A percentile compares a stretch with the other conserved stretches of the same genome.
These are phyloP conservation scores for Etheostoma cragini DNA, from an alignment of 2,113 vertebrate species.

Conservation along the genomic window DNA sequence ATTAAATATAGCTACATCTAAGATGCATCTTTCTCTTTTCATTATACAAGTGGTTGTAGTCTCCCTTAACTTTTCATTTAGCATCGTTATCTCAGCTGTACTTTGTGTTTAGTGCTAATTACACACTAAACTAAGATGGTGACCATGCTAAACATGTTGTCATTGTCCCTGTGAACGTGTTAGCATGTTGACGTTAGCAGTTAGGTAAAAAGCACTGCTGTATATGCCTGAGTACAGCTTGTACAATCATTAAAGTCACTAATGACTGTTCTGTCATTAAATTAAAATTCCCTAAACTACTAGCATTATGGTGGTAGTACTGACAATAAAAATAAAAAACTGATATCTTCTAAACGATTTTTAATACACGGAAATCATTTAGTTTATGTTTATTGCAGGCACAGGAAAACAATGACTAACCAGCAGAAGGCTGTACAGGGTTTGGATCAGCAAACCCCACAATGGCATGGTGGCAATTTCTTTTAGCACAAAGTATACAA, in stretches of 20 bases:
- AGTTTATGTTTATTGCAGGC: slow-evolving; percentile 70
- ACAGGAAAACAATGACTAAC: slow-evolving; percentile 54
- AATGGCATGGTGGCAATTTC: slow-evolving; percentile 30
- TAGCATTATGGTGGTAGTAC: not conserved
- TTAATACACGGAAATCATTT: not conserved
- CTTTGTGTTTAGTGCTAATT: not conserved
- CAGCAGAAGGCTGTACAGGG: slow-evolving; percentile 51
- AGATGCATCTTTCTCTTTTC: slow-evolving; percentile 1
- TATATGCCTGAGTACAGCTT: not conserved
- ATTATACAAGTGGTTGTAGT: not conserved
- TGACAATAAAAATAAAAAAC: not conserved
- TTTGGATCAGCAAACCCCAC: slow-evolving; percentile 28
- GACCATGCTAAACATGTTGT: too few species aligned
- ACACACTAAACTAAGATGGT: not conserved
- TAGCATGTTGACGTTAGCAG: too few species aligned
- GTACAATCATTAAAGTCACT: not conserved
- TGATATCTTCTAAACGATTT: too few species aligned
- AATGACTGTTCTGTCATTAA: too few species aligned
- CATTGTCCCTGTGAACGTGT: too few species aligned
- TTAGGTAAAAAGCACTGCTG: too few species aligned
- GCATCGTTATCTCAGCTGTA: not conserved
- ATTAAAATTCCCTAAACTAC: too few species aligned
- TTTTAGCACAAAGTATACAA: slow-evolving; percentile 63
- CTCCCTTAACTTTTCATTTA: not conserved
- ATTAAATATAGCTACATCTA: slow-evolving; percentile 78